phyloP scores from a whole-genome alignment of 1,140 invertebrate species.

The Parapsyche elsis region DNA sequence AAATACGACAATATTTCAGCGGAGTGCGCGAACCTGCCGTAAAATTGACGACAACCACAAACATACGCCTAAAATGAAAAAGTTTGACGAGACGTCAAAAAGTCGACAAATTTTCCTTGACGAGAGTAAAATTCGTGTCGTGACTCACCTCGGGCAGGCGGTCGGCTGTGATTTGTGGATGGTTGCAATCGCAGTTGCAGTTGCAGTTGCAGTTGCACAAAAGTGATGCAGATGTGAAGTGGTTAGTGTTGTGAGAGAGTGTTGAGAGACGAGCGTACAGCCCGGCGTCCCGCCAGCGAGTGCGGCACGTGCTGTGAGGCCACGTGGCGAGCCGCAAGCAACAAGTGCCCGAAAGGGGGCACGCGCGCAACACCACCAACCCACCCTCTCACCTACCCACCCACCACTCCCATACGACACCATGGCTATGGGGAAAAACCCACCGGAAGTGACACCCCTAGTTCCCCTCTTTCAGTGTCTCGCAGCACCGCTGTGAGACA shows the following conservation, averaged over 20 bases:
- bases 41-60: too few species aligned
- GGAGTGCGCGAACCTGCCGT: too few species aligned
- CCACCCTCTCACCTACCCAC: conserved; percentile 4
- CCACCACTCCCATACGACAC: not conserved
- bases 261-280: conserved; percentile 2
- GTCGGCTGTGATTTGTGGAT: too few species aligned
- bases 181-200: too few species aligned
- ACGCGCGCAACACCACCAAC: conserved; percentile 19
- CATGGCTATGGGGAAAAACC: not conserved
- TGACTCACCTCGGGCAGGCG: too few species aligned
- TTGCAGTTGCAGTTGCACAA: not conserved
- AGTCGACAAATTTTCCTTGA: too few species aligned
- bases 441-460: not conserved
- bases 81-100: too few species aligned
- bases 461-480: too few species aligned
- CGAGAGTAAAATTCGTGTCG: too few species aligned
- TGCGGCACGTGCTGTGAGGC: conserved; percentile 25
- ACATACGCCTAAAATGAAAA: too few species aligned
- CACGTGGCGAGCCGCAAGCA: conserved; percentile 25
- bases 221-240: not conserved
- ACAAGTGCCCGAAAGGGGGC: conserved; percentile 29
- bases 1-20: too few species aligned
- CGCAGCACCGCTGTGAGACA: too few species aligned
- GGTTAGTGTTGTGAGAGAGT: not conserved
- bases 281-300: conserved; percentile 17